Evolutionary conservation across 2,797 vertebrate genomes (phyloP).

Genomic region (Rhabdophis nuchalis): DNA sequence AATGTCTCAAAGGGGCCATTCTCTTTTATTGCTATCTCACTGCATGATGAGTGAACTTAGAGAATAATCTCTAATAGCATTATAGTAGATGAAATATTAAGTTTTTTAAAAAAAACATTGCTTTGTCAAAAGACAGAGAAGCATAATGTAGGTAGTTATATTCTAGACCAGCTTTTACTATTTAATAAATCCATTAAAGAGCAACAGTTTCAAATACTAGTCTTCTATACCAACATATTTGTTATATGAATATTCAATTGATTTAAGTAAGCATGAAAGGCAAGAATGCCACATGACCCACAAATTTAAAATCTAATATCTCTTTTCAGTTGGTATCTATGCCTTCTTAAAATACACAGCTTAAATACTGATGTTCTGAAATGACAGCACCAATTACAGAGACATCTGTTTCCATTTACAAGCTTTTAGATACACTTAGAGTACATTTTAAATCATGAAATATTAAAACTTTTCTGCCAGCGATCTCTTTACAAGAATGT

Average conservation of each 20-base stretch:
- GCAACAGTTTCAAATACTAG: conserved; percentile 4
- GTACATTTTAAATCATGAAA: conserved; percentile 65
- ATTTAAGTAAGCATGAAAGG: conserved; percentile 14
- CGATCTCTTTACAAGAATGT: conserved; percentile 71
- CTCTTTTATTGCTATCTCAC: conserved; percentile 96
- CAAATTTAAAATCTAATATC: conserved; percentile 18
- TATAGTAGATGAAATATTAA: conserved; percentile 93
- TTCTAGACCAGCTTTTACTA: conserved; percentile 30
- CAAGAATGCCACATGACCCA: conserved; percentile 26
- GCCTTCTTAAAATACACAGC: conserved; percentile 41
- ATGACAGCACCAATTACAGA: conserved; percentile 31
- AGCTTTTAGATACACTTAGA: conserved; percentile 57
- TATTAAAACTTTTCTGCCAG: conserved; percentile 70
- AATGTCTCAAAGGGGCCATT: conserved; percentile 96
- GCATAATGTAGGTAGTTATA: conserved; percentile 44
- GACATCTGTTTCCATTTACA: conserved; percentile 62
- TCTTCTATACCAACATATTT: background rate
- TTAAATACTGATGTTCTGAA: conserved; percentile 29
- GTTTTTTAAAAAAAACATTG: conserved; percentile 82
- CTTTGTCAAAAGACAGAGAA: conserved; percentile 65
- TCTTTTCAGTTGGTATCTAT: conserved; percentile 16
- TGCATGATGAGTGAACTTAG: conserved; percentile 96
- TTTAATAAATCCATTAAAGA: conserved; percentile 3
- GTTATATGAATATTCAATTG: background rate
- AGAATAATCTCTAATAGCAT: conserved; percentile 95